phyloP scores from a whole-genome alignment of 35 echinoderm and acorn worm genomes.

The Amphiura filiformis region DNA sequence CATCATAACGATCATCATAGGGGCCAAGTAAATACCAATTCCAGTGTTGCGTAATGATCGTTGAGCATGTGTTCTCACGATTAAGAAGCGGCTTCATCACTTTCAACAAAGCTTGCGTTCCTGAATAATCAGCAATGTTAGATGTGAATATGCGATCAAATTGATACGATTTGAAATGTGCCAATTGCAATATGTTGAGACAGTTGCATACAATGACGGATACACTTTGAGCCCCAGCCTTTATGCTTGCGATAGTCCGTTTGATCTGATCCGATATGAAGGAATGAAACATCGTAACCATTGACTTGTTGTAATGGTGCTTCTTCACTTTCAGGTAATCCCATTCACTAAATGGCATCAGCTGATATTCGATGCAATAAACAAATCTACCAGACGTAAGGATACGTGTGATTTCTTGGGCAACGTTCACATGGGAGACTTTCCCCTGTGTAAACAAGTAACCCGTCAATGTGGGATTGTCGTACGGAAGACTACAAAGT shows the following conservation, averaged over 20 bases:
- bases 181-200: not conserved
- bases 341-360: not conserved
- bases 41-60: not conserved
- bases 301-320: not conserved
- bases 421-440: not conserved
- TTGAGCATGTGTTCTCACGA: not conserved
- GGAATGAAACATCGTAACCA: slow-evolving; percentile 37
- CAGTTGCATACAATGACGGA: not conserved
- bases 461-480: slow-evolving; percentile 37
- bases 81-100: not conserved
- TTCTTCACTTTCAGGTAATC: slow-evolving; percentile 21
- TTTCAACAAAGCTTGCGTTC: not conserved
- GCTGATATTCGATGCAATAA: not conserved
- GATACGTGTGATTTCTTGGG: not conserved
- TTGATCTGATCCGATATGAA: slow-evolving; percentile 1
- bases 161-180: not conserved
- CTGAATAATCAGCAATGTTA: not conserved
- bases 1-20: too few relatives aligned
- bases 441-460: not conserved
- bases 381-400: too few relatives aligned
- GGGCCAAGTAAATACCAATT: too few relatives aligned
- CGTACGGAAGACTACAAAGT: not conserved
- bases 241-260: not conserved
- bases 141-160: slow-evolving; percentile 33
- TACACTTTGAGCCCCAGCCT: not conserved